Evolutionary conservation across 2,797 vertebrate species (phyloP).

Genomic region (Pygocentrus nattereri): DNA sequence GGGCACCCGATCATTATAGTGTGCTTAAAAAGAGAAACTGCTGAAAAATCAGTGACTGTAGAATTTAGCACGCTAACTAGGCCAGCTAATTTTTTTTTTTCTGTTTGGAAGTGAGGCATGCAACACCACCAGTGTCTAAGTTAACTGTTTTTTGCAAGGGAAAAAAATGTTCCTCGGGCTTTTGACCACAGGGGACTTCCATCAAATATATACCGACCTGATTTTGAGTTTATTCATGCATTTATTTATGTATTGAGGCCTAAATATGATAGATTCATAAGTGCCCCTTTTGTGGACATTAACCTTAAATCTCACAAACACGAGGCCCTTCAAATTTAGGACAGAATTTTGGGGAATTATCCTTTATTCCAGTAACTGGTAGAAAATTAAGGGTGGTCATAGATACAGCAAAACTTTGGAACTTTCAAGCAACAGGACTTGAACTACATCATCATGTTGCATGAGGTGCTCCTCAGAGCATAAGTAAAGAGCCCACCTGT

Average conservation of each 20-base stretch:
- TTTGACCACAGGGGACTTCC: constrained; percentile 13
- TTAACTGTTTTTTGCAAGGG: constrained; percentile 33
- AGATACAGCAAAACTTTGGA: not conserved
- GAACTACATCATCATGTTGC: not conserved
- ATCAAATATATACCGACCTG: constrained; percentile 27
- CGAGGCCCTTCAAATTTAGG: not conserved
- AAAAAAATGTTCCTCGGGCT: constrained; percentile 8
- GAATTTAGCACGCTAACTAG: constrained; percentile 35
- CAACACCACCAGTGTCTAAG: constrained; percentile 10
- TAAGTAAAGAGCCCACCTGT: too few species aligned
- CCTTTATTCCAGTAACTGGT: not conserved
- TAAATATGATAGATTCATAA: constrained; percentile 4
- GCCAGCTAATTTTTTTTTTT: constrained; percentile 5
- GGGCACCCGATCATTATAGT: constrained; percentile 48
- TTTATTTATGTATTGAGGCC: constrained; percentile 14
- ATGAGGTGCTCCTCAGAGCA: not conserved
- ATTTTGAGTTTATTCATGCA: constrained; percentile 33
- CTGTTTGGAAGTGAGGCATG: constrained; percentile 7
- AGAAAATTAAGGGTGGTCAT: not conserved
- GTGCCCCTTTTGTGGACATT: constrained; percentile 15
- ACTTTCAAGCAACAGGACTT: not conserved
- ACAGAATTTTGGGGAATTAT: not conserved
- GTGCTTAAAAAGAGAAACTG: constrained; percentile 36
- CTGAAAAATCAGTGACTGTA: constrained; percentile 45
- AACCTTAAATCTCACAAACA: constrained; percentile 5